These are phyloP conservation scores for Tetramorium alpestre DNA, from an alignment of 1,140 invertebrate genomes.

Conservation along the genomic window DNA sequence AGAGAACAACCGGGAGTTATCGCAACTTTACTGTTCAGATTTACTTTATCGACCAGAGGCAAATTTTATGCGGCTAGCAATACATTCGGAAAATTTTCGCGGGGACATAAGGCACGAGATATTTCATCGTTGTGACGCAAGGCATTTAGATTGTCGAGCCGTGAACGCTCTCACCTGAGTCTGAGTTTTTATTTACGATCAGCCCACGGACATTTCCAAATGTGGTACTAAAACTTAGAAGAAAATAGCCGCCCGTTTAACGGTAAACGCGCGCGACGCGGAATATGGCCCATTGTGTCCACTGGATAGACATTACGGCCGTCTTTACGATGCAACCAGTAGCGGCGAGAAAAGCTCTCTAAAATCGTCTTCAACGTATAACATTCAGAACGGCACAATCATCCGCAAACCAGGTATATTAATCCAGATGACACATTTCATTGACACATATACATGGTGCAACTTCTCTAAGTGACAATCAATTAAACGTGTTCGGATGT, in stretches of 20 bases:
- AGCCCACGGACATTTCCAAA: constrained; percentile 21
- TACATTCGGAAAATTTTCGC: not conserved
- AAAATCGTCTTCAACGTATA: constrained; percentile 28
- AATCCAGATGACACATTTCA: constrained; percentile 29
- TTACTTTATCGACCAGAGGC: not conserved
- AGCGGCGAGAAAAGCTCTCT: constrained; percentile 19
- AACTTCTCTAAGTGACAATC: constrained; percentile 45
- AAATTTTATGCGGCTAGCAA: not conserved
- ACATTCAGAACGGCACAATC: constrained; percentile 12
- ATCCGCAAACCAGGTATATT: not conserved
- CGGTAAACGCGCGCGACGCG: constrained; percentile 18
- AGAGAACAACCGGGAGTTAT: not conserved
- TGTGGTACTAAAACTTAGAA: constrained; percentile 39
- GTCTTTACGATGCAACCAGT: constrained; percentile 39
- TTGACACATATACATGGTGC: constrained; percentile 13
- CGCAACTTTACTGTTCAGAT: not conserved
- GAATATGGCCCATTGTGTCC: constrained; percentile 57
- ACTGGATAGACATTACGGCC: constrained; percentile 42
- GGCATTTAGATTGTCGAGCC: constrained; percentile 22
- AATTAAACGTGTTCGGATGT: constrained; percentile 36
- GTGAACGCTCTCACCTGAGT: constrained; percentile 39
- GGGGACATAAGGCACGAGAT: not conserved
- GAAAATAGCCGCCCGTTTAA: constrained; percentile 36
- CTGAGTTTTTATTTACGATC: constrained; percentile 60
- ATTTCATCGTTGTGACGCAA: constrained; percentile 26